A percentile compares a stretch with the other conserved stretches of the same genome.
phyloP scores from a whole-genome alignment of 2,113 vertebrate species.

The Tachuris rubrigastra region DNA sequence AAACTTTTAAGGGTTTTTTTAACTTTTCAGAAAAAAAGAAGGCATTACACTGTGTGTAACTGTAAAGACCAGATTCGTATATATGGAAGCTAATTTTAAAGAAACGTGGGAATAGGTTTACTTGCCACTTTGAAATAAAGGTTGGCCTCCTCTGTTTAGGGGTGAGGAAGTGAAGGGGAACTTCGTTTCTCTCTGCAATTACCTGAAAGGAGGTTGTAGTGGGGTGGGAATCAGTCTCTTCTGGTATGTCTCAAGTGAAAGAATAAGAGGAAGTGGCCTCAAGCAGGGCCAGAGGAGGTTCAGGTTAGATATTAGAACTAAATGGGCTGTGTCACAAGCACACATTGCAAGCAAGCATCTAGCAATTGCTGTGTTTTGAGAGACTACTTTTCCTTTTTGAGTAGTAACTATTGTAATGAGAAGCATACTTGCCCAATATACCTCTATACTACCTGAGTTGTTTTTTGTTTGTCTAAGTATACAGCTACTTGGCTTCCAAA shows the following conservation, averaged over 20 bases:
- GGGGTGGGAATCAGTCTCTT: neutral
- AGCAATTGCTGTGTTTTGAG: accelerated
- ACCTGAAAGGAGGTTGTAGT: neutral
- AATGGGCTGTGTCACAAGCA: neutral
- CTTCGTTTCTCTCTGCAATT: neutral
- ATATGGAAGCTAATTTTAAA: neutral
- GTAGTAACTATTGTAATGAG: neutral
- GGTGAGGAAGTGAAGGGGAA: neutral
- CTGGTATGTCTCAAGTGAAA: neutral
- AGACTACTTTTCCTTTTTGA: neutral
- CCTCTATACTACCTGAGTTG: no score
- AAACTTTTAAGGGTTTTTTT: neutral
- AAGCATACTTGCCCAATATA: neutral
- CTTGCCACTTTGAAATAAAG: neutral
- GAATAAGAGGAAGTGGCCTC: neutral
- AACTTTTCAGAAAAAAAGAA: neutral
- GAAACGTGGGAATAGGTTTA: neutral
- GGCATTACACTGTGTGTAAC: neutral
- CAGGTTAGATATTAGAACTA: neutral
- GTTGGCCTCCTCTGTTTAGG: neutral
- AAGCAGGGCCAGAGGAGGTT: neutral
- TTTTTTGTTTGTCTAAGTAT: neutral
- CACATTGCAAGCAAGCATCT: neutral
- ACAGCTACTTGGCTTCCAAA: neutral
- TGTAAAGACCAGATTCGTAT: neutral